Evolutionary conservation across 92 coral and sea anemone genomes (phyloP).

Genomic region (Epizoanthus rinbou): DNA sequence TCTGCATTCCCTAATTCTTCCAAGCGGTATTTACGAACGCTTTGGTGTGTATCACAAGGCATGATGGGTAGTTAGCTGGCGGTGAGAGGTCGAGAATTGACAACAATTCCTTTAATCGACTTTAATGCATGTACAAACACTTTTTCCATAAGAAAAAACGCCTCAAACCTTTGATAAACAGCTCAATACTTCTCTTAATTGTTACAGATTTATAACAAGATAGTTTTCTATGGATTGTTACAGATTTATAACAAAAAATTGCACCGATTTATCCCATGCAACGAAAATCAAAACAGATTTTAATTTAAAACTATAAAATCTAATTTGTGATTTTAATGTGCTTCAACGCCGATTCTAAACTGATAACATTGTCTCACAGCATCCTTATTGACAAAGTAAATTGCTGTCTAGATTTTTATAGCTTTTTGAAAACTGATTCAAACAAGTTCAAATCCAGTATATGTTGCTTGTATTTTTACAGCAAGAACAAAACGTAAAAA

Average conservation of each 20-base stretch:
- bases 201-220: background rate
- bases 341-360: background rate
- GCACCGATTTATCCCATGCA: too few species aligned
- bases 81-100: conserved; percentile 1
- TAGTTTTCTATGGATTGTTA: background rate
- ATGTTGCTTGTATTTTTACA: background rate
- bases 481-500: background rate
- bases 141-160: conserved; percentile 10
- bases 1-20: background rate
- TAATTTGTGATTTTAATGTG: background rate
- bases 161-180: background rate
- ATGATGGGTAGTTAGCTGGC: conserved; percentile 8
- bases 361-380: background rate
- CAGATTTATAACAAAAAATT: background rate
- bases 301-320: background rate
- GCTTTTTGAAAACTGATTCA: background rate
- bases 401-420: background rate
- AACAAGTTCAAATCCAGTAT: background rate
- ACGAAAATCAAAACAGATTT: background rate
- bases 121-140: conserved; percentile 17
- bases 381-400: background rate
- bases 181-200: background rate
- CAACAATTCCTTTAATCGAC: background rate
- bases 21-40: background rate
- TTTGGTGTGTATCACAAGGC: conserved; percentile 2